These are phyloP conservation scores for Phalacrocorax aristotelis DNA, from an alignment of 2,113 vertebrate genomes.

Conservation along the genomic window DNA sequence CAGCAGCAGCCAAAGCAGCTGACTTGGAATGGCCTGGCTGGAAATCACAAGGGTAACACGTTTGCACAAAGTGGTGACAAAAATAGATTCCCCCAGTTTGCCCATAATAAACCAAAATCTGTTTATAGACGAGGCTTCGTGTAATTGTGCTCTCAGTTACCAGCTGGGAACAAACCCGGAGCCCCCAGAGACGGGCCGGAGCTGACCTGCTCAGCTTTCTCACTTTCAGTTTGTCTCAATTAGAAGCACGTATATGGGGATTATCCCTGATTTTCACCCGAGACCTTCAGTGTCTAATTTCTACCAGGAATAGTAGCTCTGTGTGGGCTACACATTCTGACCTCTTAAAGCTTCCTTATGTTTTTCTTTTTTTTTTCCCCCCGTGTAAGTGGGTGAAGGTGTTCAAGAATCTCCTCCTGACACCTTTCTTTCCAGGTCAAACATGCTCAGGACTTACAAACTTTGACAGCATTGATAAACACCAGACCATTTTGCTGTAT, in stretches of 20 bases:
- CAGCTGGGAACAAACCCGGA: not conserved
- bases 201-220: not conserved
- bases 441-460: not conserved
- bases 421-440: not conserved
- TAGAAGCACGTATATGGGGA: conserved; percentile 31
- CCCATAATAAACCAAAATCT: conserved; percentile 4
- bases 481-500: not conserved
- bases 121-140: conserved; percentile 37
- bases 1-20: conserved; percentile 22
- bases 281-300: not conserved
- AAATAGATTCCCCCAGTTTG: conserved; percentile 23
- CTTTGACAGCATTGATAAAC: not conserved
- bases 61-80: not conserved
- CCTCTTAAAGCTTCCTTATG: not conserved
- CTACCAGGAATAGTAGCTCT: conserved; percentile 14
- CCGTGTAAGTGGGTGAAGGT: not conserved
- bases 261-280: conserved; percentile 60
- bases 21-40: conserved; percentile 44
- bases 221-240: conserved; percentile 33
- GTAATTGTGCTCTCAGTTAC: not conserved
- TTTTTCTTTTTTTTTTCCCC: not conserved
- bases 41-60: conserved; percentile 19
- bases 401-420: not conserved
- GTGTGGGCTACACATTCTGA: not conserved
- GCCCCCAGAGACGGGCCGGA: not conserved